Evolutionary conservation across 92 coral and sea anemone genomes (phyloP), one percentile per base, ranked within the genome.

Genomic region (Heliopora coerulea): DNA sequence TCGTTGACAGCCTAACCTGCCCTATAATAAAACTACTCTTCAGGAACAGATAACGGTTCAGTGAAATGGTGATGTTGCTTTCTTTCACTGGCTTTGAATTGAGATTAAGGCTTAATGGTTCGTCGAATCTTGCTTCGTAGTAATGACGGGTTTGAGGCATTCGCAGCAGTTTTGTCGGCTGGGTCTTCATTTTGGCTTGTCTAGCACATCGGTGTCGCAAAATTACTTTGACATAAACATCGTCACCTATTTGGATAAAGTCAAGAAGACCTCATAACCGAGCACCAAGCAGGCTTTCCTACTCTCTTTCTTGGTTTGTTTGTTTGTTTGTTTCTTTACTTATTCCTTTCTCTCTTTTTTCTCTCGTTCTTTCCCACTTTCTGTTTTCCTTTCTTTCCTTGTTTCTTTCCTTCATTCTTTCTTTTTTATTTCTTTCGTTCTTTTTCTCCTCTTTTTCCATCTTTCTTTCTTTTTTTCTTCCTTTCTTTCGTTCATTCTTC

Each of bases 11-110:
- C 18, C 18, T 42, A n/a, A 70, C 49, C 25, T 70, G 63, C 3
- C 77, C 77, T 5, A 70, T 70, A 33, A 50, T 70, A 21, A 50
- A 70, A 70, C 77, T 70, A 31, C 77, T 70, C 37, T 70, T 70
- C 1, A 70, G 63, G 54, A 70, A 70, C 62, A 70, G 25, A 27
- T 70, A 70, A 39, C 54, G 63, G 41, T 70, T 70, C 17, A 70
- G 42, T 41, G 77, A 70, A 24, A 70, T 54, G 7, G n/a, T 35
- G 9, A 70, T 50, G 20, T 52, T 63, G 10, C 62, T 29, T 32
- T 52, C 64, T 54, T 70, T 49, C 18, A 40, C 46, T 21, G 26
- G 42, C 28, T 25, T 28, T 20, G 77, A 54, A 15, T 70, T 20
- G 49, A 30, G 12, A 34, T 52, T 50, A 24, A 70, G 42, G 6